Percentiles rank a stretch among this genome's conserved stretches.
These are phyloP conservation scores for Cyprinodon tularosa DNA, from an alignment of 2,113 vertebrate species.

Conservation along the genomic window DNA sequence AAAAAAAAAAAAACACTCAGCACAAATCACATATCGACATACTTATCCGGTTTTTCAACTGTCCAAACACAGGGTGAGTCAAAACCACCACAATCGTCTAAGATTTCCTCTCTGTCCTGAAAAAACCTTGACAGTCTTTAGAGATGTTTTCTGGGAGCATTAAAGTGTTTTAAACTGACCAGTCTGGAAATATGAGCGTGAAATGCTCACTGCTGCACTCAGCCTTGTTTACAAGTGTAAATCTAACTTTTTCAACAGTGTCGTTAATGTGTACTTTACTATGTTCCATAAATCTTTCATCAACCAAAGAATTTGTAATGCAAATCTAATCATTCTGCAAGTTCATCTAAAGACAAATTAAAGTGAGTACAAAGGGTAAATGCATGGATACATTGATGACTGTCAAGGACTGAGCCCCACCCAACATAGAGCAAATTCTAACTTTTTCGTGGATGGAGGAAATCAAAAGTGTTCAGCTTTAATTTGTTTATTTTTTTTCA, in stretches of 20 bases:
- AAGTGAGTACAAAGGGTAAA: background rate
- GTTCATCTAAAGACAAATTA: background rate
- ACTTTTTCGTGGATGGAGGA: too few species aligned
- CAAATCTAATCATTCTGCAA: background rate
- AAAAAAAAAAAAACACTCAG: slow-evolving; percentile 43
- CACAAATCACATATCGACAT: slow-evolving; percentile 55
- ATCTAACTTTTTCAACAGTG: background rate
- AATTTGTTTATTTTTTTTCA: too few species aligned
- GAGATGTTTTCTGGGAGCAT: background rate
- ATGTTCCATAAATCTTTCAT: background rate
- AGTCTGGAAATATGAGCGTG: slow-evolving; percentile 11
- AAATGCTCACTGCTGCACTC: slow-evolving; percentile 3
- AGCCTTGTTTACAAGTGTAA: background rate
- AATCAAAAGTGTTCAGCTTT: too few species aligned
- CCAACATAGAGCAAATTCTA: background rate
- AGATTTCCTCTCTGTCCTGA: slow-evolving; percentile 46
- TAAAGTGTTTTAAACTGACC: slow-evolving; percentile 1
- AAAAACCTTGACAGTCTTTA: slow-evolving; percentile 26
- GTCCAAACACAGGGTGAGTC: slow-evolving; percentile 61
- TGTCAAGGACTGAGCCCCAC: background rate
- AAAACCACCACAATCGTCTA: slow-evolving; percentile 46
- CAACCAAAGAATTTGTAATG: slow-evolving; percentile 14
- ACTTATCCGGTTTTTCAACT: slow-evolving; percentile 55
- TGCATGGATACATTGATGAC: background rate
- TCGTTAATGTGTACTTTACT: slow-evolving; percentile 2